These are phyloP conservation scores for Corythoichthys haematopterus DNA, from an alignment of 2,113 vertebrate species.

Conservation along the genomic window DNA sequence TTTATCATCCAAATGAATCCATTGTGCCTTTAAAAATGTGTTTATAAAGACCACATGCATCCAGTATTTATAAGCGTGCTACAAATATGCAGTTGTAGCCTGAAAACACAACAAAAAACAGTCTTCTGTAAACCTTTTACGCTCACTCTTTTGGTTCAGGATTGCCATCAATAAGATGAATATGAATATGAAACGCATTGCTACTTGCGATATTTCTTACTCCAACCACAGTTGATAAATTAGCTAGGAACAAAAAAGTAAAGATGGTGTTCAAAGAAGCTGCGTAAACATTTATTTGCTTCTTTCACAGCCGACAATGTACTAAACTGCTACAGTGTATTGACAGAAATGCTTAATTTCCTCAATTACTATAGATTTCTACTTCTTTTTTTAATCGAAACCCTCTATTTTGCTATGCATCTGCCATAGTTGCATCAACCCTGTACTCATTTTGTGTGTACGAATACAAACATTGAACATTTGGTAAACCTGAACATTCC, in stretches of 20 bases:
- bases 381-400: not conserved
- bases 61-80: not conserved
- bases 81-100: not conserved
- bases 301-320: not conserved
- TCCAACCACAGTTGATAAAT: not conserved
- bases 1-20: not conserved
- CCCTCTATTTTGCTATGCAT: slow-evolving; percentile 12
- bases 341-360: slow-evolving; percentile 11
- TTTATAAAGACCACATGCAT: not conserved
- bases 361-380: not conserved
- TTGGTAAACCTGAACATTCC: not conserved
- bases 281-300: not conserved
- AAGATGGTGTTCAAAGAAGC: not conserved
- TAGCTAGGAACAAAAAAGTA: not conserved
- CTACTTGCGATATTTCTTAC: not conserved
- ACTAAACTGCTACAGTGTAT: slow-evolving; percentile 10
- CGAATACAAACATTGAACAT: not conserved
- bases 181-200: not conserved
- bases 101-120: not conserved
- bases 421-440: not conserved
- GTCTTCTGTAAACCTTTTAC: not conserved
- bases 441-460: slow-evolving; percentile 6
- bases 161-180: not conserved
- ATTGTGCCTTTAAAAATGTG: not conserved
- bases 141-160: not conserved